phyloP scores from a whole-genome alignment of 2,888 invertebrate species.

The Coenonympha arcania region DNA sequence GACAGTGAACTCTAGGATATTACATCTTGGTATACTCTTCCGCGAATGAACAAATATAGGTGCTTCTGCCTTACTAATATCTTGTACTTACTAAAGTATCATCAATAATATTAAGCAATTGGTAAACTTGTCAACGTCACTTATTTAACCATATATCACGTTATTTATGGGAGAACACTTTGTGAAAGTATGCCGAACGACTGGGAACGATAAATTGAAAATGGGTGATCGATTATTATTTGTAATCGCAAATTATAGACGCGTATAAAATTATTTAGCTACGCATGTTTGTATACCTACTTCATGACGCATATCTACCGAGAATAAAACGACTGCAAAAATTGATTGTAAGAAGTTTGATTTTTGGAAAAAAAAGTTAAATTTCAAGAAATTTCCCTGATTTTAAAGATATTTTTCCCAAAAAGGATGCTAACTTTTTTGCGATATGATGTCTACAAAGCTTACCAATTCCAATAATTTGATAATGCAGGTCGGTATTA shows the following conservation, averaged over 20 bases:
- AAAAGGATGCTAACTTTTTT: too few relatives aligned
- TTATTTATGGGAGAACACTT: slow-evolving; percentile 15
- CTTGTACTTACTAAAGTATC: slow-evolving; percentile 1
- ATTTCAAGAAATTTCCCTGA: too few relatives aligned
- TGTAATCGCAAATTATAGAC: slow-evolving; percentile 9
- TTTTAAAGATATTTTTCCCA: too few relatives aligned
- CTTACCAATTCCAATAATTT: slow-evolving; percentile 65
- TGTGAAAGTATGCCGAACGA: slow-evolving; percentile 22
- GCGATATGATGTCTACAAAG: too few relatives aligned
- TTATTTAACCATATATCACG: slow-evolving; percentile 21
- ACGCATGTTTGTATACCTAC: too few relatives aligned
- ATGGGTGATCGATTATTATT: slow-evolving; percentile 10
- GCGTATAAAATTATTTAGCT: too few relatives aligned
- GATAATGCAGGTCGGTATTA: slow-evolving; percentile 64
- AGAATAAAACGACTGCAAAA: too few relatives aligned
- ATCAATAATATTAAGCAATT: slow-evolving; percentile 21
- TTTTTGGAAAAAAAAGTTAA: too few relatives aligned
- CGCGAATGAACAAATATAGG: background rate
- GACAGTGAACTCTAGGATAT: background rate
- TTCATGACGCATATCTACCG: too few relatives aligned
- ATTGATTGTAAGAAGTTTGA: too few relatives aligned
- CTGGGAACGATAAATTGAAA: slow-evolving; percentile 21
- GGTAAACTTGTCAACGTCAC: slow-evolving; percentile 16
- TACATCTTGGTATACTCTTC: background rate
- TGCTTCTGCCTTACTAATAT: background rate